phyloP scores from a whole-genome alignment of 2,888 invertebrate genomes.

The Catonia carolina region DNA sequence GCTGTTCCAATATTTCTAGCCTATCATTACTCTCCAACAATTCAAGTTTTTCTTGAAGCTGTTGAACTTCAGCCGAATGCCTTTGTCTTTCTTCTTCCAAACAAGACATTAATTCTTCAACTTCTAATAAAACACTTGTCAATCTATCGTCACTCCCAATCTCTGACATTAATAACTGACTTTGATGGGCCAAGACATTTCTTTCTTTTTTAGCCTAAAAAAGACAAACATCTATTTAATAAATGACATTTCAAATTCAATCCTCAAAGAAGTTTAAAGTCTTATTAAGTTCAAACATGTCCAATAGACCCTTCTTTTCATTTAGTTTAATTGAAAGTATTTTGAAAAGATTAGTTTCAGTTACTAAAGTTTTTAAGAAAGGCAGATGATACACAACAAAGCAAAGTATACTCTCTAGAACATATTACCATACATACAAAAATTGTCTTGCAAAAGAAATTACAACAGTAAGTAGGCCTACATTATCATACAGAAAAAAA shows the following conservation, averaged over 20 bases:
- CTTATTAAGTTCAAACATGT: too few relatives aligned
- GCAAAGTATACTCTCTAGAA: too few relatives aligned
- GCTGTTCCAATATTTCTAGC: slow-evolving; percentile 61
- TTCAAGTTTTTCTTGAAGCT: slow-evolving; percentile 54
- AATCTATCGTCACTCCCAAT: slow-evolving; percentile 50
- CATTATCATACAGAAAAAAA: too few relatives aligned
- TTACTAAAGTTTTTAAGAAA: too few relatives aligned
- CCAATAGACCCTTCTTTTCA: too few relatives aligned
- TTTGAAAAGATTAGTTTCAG: too few relatives aligned
- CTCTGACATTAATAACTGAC: slow-evolving; percentile 56
- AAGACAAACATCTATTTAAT: background rate
- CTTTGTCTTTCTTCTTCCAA: slow-evolving; percentile 54
- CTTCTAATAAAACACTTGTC: slow-evolving; percentile 52
- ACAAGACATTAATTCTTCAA: slow-evolving; percentile 54
- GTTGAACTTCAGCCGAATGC: slow-evolving; percentile 51
- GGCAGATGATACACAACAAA: too few relatives aligned
- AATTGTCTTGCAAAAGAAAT: too few relatives aligned
- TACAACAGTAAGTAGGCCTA: too few relatives aligned
- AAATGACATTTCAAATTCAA: background rate
- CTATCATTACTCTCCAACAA: slow-evolving; percentile 60
- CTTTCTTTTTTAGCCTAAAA: slow-evolving; percentile 55
- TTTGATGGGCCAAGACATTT: slow-evolving; percentile 60
- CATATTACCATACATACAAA: too few relatives aligned
- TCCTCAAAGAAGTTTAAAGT: too few relatives aligned
- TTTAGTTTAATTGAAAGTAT: too few relatives aligned